A percentile compares a stretch with the other conserved stretches of the same genome.
Conservation (phyloP, 2,797 vertebrate species). For the Moxostoma hubbsi region DNA sequence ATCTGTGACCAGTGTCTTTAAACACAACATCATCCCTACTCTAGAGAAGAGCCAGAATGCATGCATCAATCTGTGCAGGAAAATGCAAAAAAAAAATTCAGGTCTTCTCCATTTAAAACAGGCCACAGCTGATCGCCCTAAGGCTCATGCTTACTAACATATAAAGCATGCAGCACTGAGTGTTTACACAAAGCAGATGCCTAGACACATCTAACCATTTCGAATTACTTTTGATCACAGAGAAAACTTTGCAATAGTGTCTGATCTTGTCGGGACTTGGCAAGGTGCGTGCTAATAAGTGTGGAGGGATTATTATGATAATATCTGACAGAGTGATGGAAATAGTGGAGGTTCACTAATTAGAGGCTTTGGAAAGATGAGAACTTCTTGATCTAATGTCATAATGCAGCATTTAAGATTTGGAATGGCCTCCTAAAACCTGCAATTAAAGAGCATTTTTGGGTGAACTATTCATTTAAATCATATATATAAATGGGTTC, state of each 20-base stretch:
- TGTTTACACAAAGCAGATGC: slow-evolving; percentile 48
- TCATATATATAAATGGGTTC: slow-evolving; percentile 5
- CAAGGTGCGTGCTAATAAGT: slow-evolving; percentile 61
- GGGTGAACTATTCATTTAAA: too few species aligned
- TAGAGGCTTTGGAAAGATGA: slow-evolving; percentile 53
- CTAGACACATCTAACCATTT: slow-evolving; percentile 21
- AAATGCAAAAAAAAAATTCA: neutral
- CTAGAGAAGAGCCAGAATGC: slow-evolving; percentile 15
- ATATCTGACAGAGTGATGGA: slow-evolving; percentile 60
- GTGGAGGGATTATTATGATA: slow-evolving; percentile 63
- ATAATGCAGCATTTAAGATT: slow-evolving; percentile 45
- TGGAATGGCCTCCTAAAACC: slow-evolving; percentile 46
- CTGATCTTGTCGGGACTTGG: slow-evolving; percentile 56
- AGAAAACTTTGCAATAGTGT: slow-evolving; percentile 50
- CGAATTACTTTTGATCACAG: slow-evolving; percentile 24
- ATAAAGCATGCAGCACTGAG: slow-evolving; percentile 23
- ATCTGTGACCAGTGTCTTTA: neutral
- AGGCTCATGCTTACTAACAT: slow-evolving; percentile 28
- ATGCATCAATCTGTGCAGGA: slow-evolving; percentile 4
- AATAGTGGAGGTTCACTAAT: slow-evolving; percentile 60
- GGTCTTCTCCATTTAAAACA: slow-evolving; percentile 13
- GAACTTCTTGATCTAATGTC: slow-evolving; percentile 39
- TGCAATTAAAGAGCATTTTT: slow-evolving; percentile 60
- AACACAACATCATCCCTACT: slow-evolving; percentile 4
- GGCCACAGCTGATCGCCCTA: slow-evolving; percentile 29